These are phyloP conservation scores for Drosophila prosaltans DNA, from an alignment of 1,140 invertebrate genomes.

Conservation along the genomic window DNA sequence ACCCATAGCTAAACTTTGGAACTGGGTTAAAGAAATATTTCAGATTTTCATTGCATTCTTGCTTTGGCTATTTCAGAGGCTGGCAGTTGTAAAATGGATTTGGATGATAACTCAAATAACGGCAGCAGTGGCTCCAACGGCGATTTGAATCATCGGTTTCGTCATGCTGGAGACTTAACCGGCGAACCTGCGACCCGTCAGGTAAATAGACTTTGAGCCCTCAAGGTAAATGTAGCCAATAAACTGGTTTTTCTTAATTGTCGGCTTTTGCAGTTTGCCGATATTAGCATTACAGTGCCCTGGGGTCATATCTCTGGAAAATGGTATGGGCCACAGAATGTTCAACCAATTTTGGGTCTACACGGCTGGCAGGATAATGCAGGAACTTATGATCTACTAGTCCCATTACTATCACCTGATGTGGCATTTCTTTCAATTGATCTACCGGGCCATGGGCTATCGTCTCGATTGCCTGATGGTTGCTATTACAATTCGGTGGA, in stretches of 20 bases:
- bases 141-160: slow-evolving; percentile 65
- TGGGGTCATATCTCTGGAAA: slow-evolving; percentile 91
- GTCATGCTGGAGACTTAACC: slow-evolving; percentile 76
- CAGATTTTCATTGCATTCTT: slow-evolving; percentile 29
- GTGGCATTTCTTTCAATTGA: slow-evolving; percentile 88
- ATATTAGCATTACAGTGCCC: slow-evolving; percentile 90
- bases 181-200: slow-evolving; percentile 65
- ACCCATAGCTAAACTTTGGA: slow-evolving; percentile 65
- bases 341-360: slow-evolving; percentile 87
- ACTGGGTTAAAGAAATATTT: slow-evolving; percentile 30
- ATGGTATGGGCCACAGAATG: slow-evolving; percentile 87
- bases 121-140: slow-evolving; percentile 27
- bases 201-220: slow-evolving; percentile 67
- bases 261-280: slow-evolving; percentile 83
- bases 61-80: slow-evolving; percentile 39
- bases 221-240: background rate
- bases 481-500: slow-evolving; percentile 86
- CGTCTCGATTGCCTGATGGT: slow-evolving; percentile 87
- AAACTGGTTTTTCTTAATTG: slow-evolving; percentile 16
- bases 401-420: slow-evolving; percentile 86
- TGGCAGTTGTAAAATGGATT: slow-evolving; percentile 48
- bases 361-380: slow-evolving; percentile 92
- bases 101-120: slow-evolving; percentile 43
- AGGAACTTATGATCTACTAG: slow-evolving; percentile 88
- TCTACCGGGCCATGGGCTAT: slow-evolving; percentile 89